Conservation (phyloP, 2,797 vertebrate genomes). For the Mallotus villosus region DNA sequence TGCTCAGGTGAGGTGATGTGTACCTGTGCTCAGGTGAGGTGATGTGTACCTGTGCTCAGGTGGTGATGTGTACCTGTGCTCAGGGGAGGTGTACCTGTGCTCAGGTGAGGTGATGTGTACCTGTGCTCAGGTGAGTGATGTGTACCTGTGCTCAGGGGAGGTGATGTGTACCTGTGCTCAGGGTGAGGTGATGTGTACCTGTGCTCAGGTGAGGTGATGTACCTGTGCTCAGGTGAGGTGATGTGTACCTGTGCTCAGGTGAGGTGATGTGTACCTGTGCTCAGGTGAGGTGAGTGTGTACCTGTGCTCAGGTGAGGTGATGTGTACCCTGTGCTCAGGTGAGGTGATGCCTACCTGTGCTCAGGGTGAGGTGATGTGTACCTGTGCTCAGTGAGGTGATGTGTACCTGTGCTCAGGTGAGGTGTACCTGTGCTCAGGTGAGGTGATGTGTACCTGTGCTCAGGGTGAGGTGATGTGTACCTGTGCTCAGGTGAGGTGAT, state of each 20-base stretch:
- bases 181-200: constrained; percentile 65
- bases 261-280: too few species aligned
- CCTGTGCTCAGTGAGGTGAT: constrained; percentile 57
- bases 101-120: constrained; percentile 71
- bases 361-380: constrained; percentile 65
- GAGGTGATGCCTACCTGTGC: background rate
- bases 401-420: background rate
- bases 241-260: background rate
- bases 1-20: constrained; percentile 75
- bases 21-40: background rate
- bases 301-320: background rate
- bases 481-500: constrained; percentile 79
- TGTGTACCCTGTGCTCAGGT: too few species aligned
- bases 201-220: too few species aligned
- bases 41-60: too few species aligned
- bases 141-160: too few species aligned
- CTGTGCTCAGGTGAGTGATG: background rate
- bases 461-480: too few species aligned
- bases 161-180: background rate
- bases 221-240: constrained; percentile 83
- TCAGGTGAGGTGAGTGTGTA: constrained; percentile 73
- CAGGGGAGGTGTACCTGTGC: too few species aligned
- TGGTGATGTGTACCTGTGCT: constrained; percentile 41
- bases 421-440: too few species aligned
- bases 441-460: background rate